Evolutionary conservation across 2,888 invertebrate species (phyloP).

Genomic region (Caenorhabditis zanzibari): DNA sequence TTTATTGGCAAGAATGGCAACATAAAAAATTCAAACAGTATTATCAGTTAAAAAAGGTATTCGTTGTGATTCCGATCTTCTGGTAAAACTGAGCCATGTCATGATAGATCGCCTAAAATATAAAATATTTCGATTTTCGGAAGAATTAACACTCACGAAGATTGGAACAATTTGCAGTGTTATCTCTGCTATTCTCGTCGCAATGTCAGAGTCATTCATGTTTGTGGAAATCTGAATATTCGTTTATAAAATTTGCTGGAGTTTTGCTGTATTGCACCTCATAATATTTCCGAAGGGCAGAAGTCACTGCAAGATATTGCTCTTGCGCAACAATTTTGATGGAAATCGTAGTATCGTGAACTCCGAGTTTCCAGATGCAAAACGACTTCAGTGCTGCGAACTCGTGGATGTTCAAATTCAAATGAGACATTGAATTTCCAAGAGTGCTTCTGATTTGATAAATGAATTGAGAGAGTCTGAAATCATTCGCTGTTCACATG

Average conservation of each 20-base stretch:
- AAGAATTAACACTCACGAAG: slow-evolving; percentile 17
- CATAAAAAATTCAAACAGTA: too few relatives aligned
- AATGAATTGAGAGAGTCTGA: slow-evolving; percentile 12
- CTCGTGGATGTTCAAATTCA: slow-evolving; percentile 61
- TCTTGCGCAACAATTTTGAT: slow-evolving; percentile 55
- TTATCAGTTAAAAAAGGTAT: background rate
- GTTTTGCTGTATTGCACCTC: slow-evolving; percentile 6
- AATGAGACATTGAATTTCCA: background rate
- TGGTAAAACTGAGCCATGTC: slow-evolving; percentile 25
- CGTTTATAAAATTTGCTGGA: background rate
- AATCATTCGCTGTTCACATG: background rate
- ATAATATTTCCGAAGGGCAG: slow-evolving; percentile 56
- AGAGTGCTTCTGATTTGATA: slow-evolving; percentile 6
- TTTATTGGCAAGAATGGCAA: slow-evolving; percentile 4
- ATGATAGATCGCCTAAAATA: slow-evolving; percentile 8
- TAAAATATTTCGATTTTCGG: background rate
- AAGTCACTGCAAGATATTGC: slow-evolving; percentile 41
- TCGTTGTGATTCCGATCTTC: background rate
- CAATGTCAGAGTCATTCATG: slow-evolving; percentile 19
- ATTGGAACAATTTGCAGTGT: slow-evolving; percentile 55
- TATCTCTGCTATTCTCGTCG: slow-evolving; percentile 56
- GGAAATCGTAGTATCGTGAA: slow-evolving; percentile 43
- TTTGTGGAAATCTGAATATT: background rate
- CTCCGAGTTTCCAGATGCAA: slow-evolving; percentile 68
- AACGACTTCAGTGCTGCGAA: slow-evolving; percentile 68